A percentile compares a stretch with the other conserved stretches of the same genome.
These are phyloP conservation scores for Scaptomyza graminum DNA, from an alignment of 1,140 invertebrate species.

Conservation along the genomic window DNA sequence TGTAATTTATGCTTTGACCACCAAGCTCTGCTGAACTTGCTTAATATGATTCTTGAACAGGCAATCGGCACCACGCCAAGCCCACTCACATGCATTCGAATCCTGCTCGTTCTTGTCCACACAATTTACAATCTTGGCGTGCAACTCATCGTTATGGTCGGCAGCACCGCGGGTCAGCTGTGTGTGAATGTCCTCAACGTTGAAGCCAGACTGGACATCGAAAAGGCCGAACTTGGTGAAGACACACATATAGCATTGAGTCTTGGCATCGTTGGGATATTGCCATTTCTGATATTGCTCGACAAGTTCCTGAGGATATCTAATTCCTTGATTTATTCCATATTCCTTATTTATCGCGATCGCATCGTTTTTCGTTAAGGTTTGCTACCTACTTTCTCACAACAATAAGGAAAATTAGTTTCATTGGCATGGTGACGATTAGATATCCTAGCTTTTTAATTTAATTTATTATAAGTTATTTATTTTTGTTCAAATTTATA, in stretches of 20 bases:
- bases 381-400: conserved; percentile 50
- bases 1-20: conserved; percentile 41
- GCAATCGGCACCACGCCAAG: conserved; percentile 72
- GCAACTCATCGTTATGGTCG: conserved; percentile 57
- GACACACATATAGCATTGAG: conserved; percentile 77
- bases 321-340: conserved; percentile 68
- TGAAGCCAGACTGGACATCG: conserved; percentile 62
- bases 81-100: conserved; percentile 73
- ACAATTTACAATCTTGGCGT: conserved; percentile 56
- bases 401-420: not conserved
- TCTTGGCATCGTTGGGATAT: conserved; percentile 68
- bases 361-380: conserved; percentile 10
- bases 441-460: not conserved
- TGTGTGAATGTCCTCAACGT: conserved; percentile 66
- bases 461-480: too few relatives aligned
- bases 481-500: too few relatives aligned
- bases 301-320: conserved; percentile 57
- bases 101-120: conserved; percentile 74
- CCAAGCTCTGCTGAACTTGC: conserved; percentile 61
- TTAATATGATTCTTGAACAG: conserved; percentile 63
- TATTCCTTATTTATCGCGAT: conserved; percentile 62
- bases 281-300: conserved; percentile 69
- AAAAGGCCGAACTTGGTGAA: conserved; percentile 75
- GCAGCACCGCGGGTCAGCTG: conserved; percentile 56
- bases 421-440: not conserved